A percentile compares a stretch with the other conserved stretches of the same genome.
Conservation (phyloP, 1,140 invertebrate species). For the Lanistes nyassanus region DNA sequence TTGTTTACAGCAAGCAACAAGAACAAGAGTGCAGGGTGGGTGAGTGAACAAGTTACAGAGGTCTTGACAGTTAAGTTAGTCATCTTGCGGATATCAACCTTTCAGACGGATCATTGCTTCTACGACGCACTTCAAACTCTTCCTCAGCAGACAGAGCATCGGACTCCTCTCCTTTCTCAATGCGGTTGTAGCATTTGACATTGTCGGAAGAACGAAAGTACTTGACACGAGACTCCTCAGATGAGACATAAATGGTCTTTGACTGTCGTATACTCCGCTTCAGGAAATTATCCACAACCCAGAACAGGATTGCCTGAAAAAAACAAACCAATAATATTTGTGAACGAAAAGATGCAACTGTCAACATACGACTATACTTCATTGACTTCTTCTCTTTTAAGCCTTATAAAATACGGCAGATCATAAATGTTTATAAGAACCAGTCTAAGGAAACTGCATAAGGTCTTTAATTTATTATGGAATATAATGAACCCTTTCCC, state of each 20-base stretch:
- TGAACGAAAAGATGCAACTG: not conserved
- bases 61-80: too few relatives aligned
- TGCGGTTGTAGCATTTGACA: constrained; percentile 66
- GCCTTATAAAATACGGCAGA: too few relatives aligned
- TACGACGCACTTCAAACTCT: constrained; percentile 53
- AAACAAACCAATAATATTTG: constrained; percentile 12
- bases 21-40: too few relatives aligned
- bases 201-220: constrained; percentile 49
- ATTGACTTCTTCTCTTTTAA: not conserved
- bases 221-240: constrained; percentile 45
- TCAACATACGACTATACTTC: not conserved
- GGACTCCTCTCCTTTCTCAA: constrained; percentile 66
- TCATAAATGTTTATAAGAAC: too few relatives aligned
- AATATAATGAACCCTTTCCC: too few relatives aligned
- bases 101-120: constrained; percentile 20
- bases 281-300: constrained; percentile 85
- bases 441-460: too few relatives aligned
- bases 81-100: constrained; percentile 17
- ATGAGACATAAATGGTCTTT: constrained; percentile 67
- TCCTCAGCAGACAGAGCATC: constrained; percentile 71
- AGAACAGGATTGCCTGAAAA: constrained; percentile 82
- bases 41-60: too few relatives aligned
- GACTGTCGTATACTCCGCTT: constrained; percentile 71
- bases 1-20: too few relatives aligned
- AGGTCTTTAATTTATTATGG: too few relatives aligned